Evolutionary conservation across 2,888 invertebrate genomes (phyloP), one percentile per base, ranked within the genome.

Genomic region (Scaptomyza polygonia): DNA sequence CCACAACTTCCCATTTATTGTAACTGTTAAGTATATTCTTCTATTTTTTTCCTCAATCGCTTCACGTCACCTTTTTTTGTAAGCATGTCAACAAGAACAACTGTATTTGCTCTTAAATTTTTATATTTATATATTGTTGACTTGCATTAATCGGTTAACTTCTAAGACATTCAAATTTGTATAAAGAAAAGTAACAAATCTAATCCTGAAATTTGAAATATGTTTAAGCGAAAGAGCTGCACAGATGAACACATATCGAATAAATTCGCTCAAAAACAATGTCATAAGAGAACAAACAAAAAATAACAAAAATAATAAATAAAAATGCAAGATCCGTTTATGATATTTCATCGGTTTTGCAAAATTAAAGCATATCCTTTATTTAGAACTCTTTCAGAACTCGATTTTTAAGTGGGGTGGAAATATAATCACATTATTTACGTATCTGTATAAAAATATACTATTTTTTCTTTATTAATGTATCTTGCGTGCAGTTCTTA

Each of bases 351-450:
- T 67, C 32, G 61, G 48, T 70, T 59, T 79, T 36, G 66, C 67
- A 69, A 77, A 74, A 67, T 68, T 49, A 61, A 69, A 74, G 54
- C 43, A 61, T 69, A 72, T 65, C 49, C 56, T 86, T 81, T 83
- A 79, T 81, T 82, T 34, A 51, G 56, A 81, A 25, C 25, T 5
- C 25, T 25, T 81, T 53, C 14, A 32, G 34, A 67, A 56, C 14
- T 36, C 49, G 32, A 52, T 63, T 55, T 44, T 21, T 9, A 65
- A 64, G 36, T 21, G n/a, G 51, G 39, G 12, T 7, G 54, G n/a
- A 62, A 61, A 53, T 69, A 49, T 64, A 48, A 62, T 62, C 76
- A 64, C 72, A 72, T 58, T 45, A 32, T 40, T 59, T 30, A 59
- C 36, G 52, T 52, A 55, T 51, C 25, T 45, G 49, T 58, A 49